These are phyloP conservation scores for Sternotherus odoratus DNA, from an alignment of 2,797 vertebrate genomes.

Conservation along the genomic window DNA sequence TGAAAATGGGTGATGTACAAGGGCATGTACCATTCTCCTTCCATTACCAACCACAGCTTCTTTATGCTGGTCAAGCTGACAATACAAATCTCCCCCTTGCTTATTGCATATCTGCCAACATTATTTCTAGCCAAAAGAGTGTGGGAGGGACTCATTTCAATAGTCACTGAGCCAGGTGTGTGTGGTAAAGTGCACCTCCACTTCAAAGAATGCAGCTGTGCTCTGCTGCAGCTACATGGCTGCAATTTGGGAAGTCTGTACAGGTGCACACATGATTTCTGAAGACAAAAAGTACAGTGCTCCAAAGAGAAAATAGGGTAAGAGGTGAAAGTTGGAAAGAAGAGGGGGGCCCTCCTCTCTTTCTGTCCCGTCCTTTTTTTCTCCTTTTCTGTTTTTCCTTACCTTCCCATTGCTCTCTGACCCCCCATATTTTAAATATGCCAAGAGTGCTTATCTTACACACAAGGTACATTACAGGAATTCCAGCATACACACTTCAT, in stretches of 20 bases:
- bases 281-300: neutral
- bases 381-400: neutral
- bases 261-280: neutral
- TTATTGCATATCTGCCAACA: conserved; percentile 34
- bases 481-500: neutral
- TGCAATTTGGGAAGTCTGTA: neutral
- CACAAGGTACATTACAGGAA: neutral
- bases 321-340: neutral
- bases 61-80: conserved; percentile 20
- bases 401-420: neutral
- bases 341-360: neutral
- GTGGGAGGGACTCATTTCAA: neutral
- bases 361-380: neutral
- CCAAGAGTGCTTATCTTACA: neutral
- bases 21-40: neutral
- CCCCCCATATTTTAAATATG: neutral
- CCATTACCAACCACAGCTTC: neutral
- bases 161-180: neutral
- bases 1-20: neutral
- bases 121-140: conserved; percentile 7
- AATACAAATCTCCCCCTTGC: conserved; percentile 35
- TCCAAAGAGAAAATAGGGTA: neutral
- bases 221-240: neutral
- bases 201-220: neutral
- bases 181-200: neutral